Evolutionary conservation across 2,888 invertebrate genomes (phyloP).

Genomic region (Amphipyra tragopoginis): DNA sequence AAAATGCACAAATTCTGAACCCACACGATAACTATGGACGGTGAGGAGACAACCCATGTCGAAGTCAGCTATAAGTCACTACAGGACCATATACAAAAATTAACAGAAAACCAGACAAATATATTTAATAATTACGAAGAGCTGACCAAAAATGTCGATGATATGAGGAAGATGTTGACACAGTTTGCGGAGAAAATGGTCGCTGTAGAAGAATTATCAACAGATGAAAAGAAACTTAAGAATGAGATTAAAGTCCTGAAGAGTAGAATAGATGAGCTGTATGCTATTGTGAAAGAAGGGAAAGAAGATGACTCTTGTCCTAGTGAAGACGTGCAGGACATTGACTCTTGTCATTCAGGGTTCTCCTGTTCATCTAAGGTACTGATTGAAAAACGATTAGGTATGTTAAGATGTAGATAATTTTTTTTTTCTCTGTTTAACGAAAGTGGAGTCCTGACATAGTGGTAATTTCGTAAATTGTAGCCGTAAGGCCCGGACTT

Average conservation of each 20-base stretch:
- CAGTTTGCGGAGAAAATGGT: constrained; percentile 74
- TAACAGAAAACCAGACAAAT: constrained; percentile 70
- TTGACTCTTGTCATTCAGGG: constrained; percentile 82
- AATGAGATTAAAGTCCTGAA: constrained; percentile 74
- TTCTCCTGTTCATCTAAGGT: constrained; percentile 84
- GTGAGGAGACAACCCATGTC: constrained; percentile 55
- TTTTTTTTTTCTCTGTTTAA: too few species aligned
- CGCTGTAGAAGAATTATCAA: constrained; percentile 70
- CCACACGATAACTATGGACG: constrained; percentile 59
- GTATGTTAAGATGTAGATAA: too few species aligned
- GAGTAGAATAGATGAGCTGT: constrained; percentile 79
- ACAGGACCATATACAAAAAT: constrained; percentile 73
- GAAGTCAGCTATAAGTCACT: constrained; percentile 65
- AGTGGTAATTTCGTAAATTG: too few species aligned
- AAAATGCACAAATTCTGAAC: constrained; percentile 51
- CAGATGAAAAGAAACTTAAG: constrained; percentile 71
- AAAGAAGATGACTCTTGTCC: constrained; percentile 76
- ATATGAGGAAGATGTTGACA: constrained; percentile 66
- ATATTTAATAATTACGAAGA: constrained; percentile 76
- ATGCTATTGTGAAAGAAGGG: constrained; percentile 78
- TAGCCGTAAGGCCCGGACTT: too few species aligned
- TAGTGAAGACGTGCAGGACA: constrained; percentile 73
- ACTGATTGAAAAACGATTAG: too few species aligned
- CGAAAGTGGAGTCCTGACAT: too few species aligned
- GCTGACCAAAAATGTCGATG: constrained; percentile 75